Evolutionary conservation across 2,113 vertebrate species (phyloP).

Genomic region (Holacanthus passer): DNA sequence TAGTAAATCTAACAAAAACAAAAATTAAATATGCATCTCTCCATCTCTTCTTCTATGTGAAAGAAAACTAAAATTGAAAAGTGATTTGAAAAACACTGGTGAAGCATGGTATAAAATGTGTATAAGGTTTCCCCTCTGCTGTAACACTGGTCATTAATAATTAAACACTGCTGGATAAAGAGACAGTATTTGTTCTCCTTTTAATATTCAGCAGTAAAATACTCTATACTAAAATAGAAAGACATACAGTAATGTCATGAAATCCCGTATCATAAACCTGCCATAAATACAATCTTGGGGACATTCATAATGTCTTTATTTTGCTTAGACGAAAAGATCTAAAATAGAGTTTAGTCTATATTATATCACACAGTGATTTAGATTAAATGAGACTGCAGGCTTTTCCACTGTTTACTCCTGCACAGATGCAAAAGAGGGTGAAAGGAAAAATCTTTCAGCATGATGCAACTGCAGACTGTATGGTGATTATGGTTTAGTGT

Average conservation of each 20-base stretch:
- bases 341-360: background rate
- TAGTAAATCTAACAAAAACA: background rate
- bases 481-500: too few relatives aligned
- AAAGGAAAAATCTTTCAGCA: background rate
- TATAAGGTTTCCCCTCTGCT: background rate
- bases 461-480: too few relatives aligned
- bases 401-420: background rate
- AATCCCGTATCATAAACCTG: background rate
- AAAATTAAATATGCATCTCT: background rate
- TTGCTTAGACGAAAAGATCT: background rate
- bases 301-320: background rate
- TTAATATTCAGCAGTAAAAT: background rate
- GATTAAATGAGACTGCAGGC: too few relatives aligned
- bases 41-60: background rate
- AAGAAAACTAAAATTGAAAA: background rate
- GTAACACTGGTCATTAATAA: slow-evolving; percentile 10
- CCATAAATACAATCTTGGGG: background rate
- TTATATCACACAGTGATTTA: background rate
- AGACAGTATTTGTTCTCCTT: background rate
- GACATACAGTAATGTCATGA: background rate
- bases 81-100: background rate
- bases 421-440: background rate
- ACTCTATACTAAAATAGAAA: background rate
- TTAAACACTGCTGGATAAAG: slow-evolving; percentile 11
- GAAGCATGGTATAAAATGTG: background rate